phyloP scores from a whole-genome alignment of 2,888 invertebrate genomes.

The Thelaira solivaga region DNA sequence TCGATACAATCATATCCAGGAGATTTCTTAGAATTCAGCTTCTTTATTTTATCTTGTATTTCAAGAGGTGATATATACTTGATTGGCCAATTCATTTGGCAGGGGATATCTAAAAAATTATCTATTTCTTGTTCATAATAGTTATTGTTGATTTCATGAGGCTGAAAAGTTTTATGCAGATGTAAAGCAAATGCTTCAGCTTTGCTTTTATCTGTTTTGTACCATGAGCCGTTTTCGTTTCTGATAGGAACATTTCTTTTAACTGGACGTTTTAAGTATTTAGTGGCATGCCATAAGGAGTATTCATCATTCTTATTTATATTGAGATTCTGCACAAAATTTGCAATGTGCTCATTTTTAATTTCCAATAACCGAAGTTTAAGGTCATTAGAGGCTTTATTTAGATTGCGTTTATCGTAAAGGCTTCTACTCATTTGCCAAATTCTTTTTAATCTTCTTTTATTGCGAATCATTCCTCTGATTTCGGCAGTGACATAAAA shows the following conservation, averaged over 20 bases:
- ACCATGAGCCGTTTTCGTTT: conserved; percentile 19
- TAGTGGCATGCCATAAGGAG: neutral
- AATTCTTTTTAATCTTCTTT: conserved; percentile 27
- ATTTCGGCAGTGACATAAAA: neutral
- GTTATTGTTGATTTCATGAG: conserved; percentile 9
- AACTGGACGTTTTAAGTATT: neutral
- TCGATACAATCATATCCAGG: conserved; percentile 27
- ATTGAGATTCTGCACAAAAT: conserved; percentile 10
- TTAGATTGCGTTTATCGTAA: conserved; percentile 11
- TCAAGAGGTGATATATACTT: conserved; percentile 1
- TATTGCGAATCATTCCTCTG: neutral
- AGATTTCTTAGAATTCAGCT: conserved; percentile 1
- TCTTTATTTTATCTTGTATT: conserved; percentile 11
- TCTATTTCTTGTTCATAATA: neutral
- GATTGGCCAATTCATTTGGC: conserved; percentile 32
- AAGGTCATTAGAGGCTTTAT: conserved; percentile 19
- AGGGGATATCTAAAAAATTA: conserved; percentile 2
- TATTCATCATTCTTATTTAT: conserved; percentile 9
- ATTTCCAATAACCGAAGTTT: too few relatives aligned
- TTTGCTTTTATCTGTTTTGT: conserved; percentile 10
- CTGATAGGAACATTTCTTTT: conserved; percentile 16
- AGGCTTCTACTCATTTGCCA: conserved; percentile 27
- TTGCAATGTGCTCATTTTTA: neutral
- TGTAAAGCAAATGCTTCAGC: conserved; percentile 25
- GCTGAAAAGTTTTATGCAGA: conserved; percentile 26